Percentiles rank a stretch among this genome's conserved stretches.
phyloP scores from a whole-genome alignment of 1,140 invertebrate genomes.

The Hypothenemus hampei region DNA sequence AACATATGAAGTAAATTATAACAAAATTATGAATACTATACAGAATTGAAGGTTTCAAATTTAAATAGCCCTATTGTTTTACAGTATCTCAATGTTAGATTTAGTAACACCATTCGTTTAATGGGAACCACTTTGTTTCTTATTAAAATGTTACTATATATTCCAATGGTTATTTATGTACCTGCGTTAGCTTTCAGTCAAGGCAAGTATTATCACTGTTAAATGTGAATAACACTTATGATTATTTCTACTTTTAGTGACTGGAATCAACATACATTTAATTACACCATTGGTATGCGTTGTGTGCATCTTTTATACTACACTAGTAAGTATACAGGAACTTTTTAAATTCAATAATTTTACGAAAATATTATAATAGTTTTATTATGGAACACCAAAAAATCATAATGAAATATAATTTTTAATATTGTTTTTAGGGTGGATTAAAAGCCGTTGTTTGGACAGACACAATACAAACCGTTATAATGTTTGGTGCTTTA shows the following conservation, averaged over 20 bases:
- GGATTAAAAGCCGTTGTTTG: conserved; percentile 83
- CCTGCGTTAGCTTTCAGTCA: conserved; percentile 85
- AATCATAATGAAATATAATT: not conserved
- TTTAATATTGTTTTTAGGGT: conserved; percentile 52
- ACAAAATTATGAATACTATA: too few relatives aligned
- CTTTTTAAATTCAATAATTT: not conserved
- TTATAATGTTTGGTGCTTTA: conserved; percentile 70
- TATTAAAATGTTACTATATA: conserved; percentile 67
- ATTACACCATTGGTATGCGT: conserved; percentile 66
- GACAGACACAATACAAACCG: conserved; percentile 79
- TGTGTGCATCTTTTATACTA: conserved; percentile 79
- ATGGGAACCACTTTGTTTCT: conserved; percentile 64
- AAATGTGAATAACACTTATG: not conserved
- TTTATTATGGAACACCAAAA: not conserved
- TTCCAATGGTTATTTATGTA: conserved; percentile 86
- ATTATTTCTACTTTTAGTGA: conserved; percentile 57
- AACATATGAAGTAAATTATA: conserved; percentile 68
- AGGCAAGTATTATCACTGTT: conserved; percentile 50
- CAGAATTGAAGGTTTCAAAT: too few relatives aligned
- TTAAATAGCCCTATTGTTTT: conserved; percentile 25
- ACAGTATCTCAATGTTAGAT: conserved; percentile 70
- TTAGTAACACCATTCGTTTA: conserved; percentile 57
- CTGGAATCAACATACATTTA: conserved; percentile 64
- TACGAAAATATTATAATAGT: not conserved
- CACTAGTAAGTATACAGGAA: conserved; percentile 58